Base-by-base conservation (phyloP, 1,140 invertebrate genomes). In the Phocides pigmalion region DNA sequence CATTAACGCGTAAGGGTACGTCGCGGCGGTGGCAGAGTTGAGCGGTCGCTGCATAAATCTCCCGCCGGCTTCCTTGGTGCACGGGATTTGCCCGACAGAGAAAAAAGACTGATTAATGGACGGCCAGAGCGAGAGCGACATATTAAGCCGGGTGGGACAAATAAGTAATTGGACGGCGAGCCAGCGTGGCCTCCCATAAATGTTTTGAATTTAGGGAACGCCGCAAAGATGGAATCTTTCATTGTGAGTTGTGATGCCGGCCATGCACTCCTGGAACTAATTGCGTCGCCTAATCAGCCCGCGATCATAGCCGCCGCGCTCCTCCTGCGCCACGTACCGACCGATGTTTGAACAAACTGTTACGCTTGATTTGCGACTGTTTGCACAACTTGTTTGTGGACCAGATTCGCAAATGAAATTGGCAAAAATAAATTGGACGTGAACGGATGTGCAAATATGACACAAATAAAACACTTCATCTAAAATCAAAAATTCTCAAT, bases 351-450 rank as follows among this genome's bases (percentile, higher is more conserved):
- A 46, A 46, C 54, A 46, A 46, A 58, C 41, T 46, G 54, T 58
- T 58, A 58, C 54, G 56, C 56, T 61, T 61, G 42, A 61, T 61
- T 61, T 61, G 56, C 44, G 56, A 61, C 25, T 61, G 56, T 61
- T 61, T 61, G 56, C 32, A 49, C 56, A 37, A 49, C 49, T 19
- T 47, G 56, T 49, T 49, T 49, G 56, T 47, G 56, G 42, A 59
- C 42, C 56, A 22, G 28, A 35, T 59, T 47, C 56, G 42, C 28
- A 59, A 59, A 59, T 59, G 56, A 47, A 59, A 59, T 59, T 59
- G 56, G 25, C 56, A 58, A 37, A 59, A 59, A 59, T 47, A 59
- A 59, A 59, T 59, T 59, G 56, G 42, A 59, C 56, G 56, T 44
- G 56, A 59, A 59, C 42, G 56, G 56, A 59, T 59, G 56, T 59